These are phyloP conservation scores for Labeo calbasu DNA, from an alignment of 2,797 vertebrate species.

Conservation along the genomic window DNA sequence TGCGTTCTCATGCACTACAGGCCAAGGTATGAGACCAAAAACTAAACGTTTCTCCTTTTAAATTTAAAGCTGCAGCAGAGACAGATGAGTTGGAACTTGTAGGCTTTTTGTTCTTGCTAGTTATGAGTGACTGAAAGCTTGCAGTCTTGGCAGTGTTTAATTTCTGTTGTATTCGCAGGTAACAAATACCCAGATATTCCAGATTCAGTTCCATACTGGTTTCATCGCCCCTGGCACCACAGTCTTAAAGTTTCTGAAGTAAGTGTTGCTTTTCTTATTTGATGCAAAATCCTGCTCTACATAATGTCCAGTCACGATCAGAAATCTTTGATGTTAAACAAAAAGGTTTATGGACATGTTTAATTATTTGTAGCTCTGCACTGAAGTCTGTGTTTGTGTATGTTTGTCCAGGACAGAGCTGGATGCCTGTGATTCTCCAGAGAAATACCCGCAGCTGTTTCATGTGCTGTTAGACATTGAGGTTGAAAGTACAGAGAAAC, in stretches of 20 bases:
- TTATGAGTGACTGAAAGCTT: not conserved
- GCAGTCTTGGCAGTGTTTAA: not conserved
- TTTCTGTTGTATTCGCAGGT: conserved; percentile 76
- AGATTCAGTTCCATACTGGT: conserved; percentile 98
- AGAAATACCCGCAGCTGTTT: conserved; percentile 98
- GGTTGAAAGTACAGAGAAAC: conserved; percentile 89
- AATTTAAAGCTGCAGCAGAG: not conserved
- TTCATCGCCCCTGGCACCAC: conserved; percentile 92
- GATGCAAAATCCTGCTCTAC: not conserved
- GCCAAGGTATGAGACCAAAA: conserved; percentile 84
- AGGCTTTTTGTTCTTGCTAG: not conserved
- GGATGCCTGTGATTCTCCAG: conserved; percentile 94
- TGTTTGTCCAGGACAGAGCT: conserved; percentile 85
- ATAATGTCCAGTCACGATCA: not conserved
- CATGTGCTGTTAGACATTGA: conserved; percentile 93
- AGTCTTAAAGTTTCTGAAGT: conserved; percentile 95
- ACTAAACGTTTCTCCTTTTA: not conserved
- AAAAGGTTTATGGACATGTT: not conserved
- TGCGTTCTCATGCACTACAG: conserved; percentile 93
- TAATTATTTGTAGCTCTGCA: not conserved
- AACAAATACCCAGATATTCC: conserved; percentile 98
- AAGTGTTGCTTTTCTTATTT: conserved; percentile 66
- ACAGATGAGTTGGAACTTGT: not conserved
- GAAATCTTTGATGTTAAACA: too few relatives aligned
- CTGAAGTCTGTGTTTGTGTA: not conserved